Evolutionary conservation across 2,113 vertebrate genomes (phyloP).

Genomic region (Colaptes auratus): DNA sequence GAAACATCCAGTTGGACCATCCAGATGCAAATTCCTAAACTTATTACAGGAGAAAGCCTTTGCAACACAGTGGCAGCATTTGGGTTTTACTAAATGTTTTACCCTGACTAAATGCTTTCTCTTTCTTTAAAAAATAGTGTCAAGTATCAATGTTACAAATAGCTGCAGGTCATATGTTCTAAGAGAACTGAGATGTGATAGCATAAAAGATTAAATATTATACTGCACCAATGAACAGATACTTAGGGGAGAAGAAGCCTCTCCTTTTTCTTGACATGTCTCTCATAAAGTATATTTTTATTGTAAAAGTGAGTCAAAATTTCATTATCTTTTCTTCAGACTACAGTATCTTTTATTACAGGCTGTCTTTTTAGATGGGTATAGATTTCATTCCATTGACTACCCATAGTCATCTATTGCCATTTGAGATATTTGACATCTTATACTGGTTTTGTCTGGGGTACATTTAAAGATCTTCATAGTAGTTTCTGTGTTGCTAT

Average conservation of each 20-base stretch:
- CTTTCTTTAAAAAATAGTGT: conserved; percentile 3
- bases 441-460: background rate
- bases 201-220: conserved; percentile 55
- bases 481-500: background rate
- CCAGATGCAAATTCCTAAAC: conserved; percentile 34
- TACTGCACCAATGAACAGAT: conserved; percentile 57
- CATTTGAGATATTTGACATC: background rate
- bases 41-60: conserved; percentile 23
- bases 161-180: conserved; percentile 64
- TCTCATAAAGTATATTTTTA: conserved; percentile 50
- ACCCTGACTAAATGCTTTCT: conserved; percentile 14
- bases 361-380: background rate
- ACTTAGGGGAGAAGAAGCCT: conserved; percentile 34
- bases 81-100: conserved; percentile 59
- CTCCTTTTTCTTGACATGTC: conserved; percentile 28
- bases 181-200: conserved; percentile 29
- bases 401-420: background rate
- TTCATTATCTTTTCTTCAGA: background rate
- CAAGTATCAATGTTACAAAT: conserved; percentile 48
- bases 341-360: background rate
- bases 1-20: conserved; percentile 24
- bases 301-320: conserved; percentile 59
- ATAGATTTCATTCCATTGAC: background rate
- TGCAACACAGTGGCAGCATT: conserved; percentile 25
- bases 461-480: background rate